A percentile compares a stretch with the other conserved stretches of the same genome.
These are phyloP conservation scores for Podarcis raffonei DNA, from an alignment of 2,113 vertebrate genomes.

Conservation along the genomic window DNA sequence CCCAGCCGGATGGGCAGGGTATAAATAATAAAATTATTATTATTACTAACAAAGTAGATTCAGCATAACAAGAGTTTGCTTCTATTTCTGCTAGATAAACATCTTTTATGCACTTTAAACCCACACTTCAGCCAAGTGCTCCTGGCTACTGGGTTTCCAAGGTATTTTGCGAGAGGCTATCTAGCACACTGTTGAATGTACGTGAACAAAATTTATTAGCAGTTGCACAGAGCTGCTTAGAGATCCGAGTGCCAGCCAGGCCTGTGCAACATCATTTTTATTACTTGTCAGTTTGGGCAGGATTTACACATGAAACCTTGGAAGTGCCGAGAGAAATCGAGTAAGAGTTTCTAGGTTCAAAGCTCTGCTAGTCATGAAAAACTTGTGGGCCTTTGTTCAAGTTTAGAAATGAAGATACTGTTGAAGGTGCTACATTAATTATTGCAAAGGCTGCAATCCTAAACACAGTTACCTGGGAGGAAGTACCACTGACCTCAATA, in stretches of 20 bases:
- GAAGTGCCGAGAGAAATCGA: neutral
- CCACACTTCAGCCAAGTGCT: neutral
- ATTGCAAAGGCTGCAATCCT: neutral
- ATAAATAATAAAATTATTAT: too few relatives aligned
- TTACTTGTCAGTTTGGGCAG: neutral
- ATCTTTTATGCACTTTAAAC: neutral
- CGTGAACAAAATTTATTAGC: neutral
- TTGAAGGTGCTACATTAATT: neutral
- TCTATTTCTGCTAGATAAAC: neutral
- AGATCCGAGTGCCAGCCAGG: neutral
- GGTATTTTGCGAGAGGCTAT: neutral
- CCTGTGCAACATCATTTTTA: conserved; percentile 9
- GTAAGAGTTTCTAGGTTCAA: neutral
- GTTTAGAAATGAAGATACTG: neutral
- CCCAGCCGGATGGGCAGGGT: too few relatives aligned
- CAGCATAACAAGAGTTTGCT: neutral
- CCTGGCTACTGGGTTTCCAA: neutral
- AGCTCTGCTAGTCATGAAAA: neutral
- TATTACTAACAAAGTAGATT: neutral
- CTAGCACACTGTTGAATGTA: neutral
- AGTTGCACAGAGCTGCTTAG: neutral
- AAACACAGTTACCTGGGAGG: neutral
- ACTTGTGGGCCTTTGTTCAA: neutral
- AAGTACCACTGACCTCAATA: too few relatives aligned
- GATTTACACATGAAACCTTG: fast-evolving